phyloP scores from a whole-genome alignment of 2,888 invertebrate species.

The Oithona nana region DNA sequence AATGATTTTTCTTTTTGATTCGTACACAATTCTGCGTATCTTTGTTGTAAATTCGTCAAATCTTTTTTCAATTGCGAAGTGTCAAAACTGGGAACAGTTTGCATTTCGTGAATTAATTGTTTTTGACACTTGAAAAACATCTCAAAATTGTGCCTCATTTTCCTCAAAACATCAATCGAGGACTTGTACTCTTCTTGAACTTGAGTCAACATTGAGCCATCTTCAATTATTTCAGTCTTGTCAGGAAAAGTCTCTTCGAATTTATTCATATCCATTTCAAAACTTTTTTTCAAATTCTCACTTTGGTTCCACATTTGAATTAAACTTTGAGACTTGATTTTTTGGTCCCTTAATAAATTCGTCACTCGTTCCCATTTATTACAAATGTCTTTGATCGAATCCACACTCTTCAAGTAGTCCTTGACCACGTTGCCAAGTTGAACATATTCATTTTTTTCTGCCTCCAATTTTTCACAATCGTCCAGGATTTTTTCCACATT shows the following conservation, averaged over 20 bases:
- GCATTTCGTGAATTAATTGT: slow-evolving; percentile 46
- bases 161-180: slow-evolving; percentile 50
- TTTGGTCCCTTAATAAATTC: slow-evolving; percentile 50
- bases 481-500: slow-evolving; percentile 27
- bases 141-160: slow-evolving; percentile 52
- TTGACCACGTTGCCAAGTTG: slow-evolving; percentile 50
- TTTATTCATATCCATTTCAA: slow-evolving; percentile 47
- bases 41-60: slow-evolving; percentile 23
- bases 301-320: slow-evolving; percentile 53
- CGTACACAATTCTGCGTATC: slow-evolving; percentile 21
- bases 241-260: slow-evolving; percentile 44
- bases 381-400: slow-evolving; percentile 40
- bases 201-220: slow-evolving; percentile 18
- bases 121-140: slow-evolving; percentile 56
- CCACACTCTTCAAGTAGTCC: not conserved
- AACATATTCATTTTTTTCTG: slow-evolving; percentile 47
- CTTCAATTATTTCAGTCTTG: slow-evolving; percentile 32
- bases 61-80: slow-evolving; percentile 29
- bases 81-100: slow-evolving; percentile 45
- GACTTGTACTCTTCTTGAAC: slow-evolving; percentile 37
- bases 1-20: not conserved
- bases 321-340: slow-evolving; percentile 49
- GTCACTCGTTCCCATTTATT: slow-evolving; percentile 59
- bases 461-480: slow-evolving; percentile 30
- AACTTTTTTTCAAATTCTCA: slow-evolving; percentile 47